Base-by-base conservation (phyloP, 1,140 invertebrate genomes). In the Meteorus sp. region DNA sequence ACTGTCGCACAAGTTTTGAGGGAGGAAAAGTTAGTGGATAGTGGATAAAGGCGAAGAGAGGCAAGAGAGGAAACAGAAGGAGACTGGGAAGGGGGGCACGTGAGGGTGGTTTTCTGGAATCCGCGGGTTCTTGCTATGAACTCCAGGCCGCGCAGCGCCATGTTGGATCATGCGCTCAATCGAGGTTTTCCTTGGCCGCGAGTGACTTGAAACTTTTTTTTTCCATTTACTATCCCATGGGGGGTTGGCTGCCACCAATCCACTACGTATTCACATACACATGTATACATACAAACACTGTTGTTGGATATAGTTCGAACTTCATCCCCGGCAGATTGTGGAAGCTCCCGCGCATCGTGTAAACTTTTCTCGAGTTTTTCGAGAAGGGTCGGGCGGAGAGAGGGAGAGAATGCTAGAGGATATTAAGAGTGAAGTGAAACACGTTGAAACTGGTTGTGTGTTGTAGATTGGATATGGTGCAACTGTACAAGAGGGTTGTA, bases 171-270 rank as follows among this genome's bases (percentile, higher is more conserved):
- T 63, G 64, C 64, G 64, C 59, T 31, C 6, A 3, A 20, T 13
- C 39, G n/a, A n/a, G n/a, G 19, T 53, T 50, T 22, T 20, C 39
- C 33, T 25, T 27, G 27, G 22, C 60, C 33, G 65, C 64, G 56
- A 56, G 63, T 62, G 63, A 70, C 69, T 71, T 65, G 62, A 76
- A 76, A 76, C 71, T 76, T 77, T 74, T 75, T 67, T 76, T n/a
- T n/a, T n/a, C n/a, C n/a, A 74, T 75, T 75, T 73, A 75, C 67
- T 65, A 64, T 22, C 60, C 25, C 37, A 45, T 17, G 20, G 27
- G 50, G 19, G 4, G 13, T 23, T 4, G n/a, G 15, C 11, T 44
- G 31, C 27, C 8, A 11, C 27, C n/a, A n/a, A n/a, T 22, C 31
- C 15, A 29, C 27, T 37, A 8, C 35, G n/a, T n/a, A n/a, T n/a